Evolutionary conservation across 2,113 vertebrate species (phyloP).

Genomic region (Carassius gibelio): DNA sequence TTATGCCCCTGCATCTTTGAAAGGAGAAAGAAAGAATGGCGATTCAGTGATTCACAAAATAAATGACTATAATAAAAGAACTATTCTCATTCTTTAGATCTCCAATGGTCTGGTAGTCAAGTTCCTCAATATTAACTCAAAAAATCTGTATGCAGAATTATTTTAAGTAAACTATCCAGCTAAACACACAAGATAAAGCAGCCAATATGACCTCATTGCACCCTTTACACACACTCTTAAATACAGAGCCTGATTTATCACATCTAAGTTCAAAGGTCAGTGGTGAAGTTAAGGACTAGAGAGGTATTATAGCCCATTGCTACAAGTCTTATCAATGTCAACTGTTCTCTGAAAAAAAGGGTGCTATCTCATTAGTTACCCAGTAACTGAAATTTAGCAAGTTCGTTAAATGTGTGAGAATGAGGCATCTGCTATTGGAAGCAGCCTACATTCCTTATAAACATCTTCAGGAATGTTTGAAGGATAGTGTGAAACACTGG

Average conservation of each 20-base stretch:
- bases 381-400: constrained; percentile 14
- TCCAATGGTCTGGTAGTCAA: background rate
- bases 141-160: background rate
- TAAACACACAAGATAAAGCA: background rate
- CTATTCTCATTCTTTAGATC: background rate
- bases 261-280: constrained; percentile 1
- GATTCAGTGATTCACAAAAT: background rate
- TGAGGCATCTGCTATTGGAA: constrained; percentile 26
- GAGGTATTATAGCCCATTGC: background rate
- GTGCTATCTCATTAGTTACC: constrained; percentile 16
- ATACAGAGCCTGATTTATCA: background rate
- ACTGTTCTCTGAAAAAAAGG: constrained; percentile 18
- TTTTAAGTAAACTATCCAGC: background rate
- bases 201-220: background rate
- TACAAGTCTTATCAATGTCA: background rate
- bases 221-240: background rate
- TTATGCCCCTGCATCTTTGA: background rate
- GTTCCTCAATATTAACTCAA: background rate
- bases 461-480: background rate
- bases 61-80: background rate
- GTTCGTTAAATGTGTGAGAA: constrained; percentile 9
- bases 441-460: background rate
- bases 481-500: background rate
- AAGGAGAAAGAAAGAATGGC: background rate
- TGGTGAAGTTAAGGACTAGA: background rate